Evolutionary conservation across 2,113 vertebrate genomes (phyloP).

Genomic region (Pterophyllum scalare): DNA sequence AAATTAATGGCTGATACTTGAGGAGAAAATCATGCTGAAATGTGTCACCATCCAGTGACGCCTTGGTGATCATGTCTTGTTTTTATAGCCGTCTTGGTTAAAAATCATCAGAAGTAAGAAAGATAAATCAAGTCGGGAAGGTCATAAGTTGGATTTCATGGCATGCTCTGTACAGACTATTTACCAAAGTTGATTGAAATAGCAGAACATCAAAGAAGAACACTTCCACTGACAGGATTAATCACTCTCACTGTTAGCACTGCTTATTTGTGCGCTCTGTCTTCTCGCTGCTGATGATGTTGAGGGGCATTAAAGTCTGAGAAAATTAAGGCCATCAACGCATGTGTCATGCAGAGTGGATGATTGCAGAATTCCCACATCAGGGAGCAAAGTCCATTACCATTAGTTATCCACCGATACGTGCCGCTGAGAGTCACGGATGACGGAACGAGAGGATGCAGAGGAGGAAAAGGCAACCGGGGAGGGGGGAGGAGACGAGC

Average conservation of each 20-base stretch:
- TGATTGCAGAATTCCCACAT: slow-evolving; percentile 76
- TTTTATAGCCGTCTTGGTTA: not conserved
- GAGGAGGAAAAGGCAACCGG: not conserved
- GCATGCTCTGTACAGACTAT: not conserved
- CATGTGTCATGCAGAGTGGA: slow-evolving; percentile 57
- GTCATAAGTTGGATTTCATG: not conserved
- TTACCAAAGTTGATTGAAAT: not conserved
- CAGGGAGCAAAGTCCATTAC: slow-evolving; percentile 74
- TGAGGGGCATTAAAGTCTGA: slow-evolving; percentile 62
- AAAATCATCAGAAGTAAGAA: not conserved
- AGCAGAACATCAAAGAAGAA: not conserved
- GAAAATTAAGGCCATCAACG: slow-evolving; percentile 69
- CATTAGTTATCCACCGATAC: slow-evolving; percentile 71
- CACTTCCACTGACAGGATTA: slow-evolving; percentile 17
- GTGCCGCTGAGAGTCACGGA: slow-evolving; percentile 54
- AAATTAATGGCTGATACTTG: slow-evolving; percentile 11
- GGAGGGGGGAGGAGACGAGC: slow-evolving; percentile 5
- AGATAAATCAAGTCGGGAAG: not conserved
- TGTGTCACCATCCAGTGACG: not conserved
- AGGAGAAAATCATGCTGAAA: slow-evolving; percentile 24
- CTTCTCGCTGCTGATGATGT: slow-evolving; percentile 58
- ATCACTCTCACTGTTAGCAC: slow-evolving; percentile 28
- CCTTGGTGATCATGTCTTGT: not conserved
- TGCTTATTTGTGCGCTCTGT: slow-evolving; percentile 55
- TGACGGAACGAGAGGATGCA: slow-evolving; percentile 39